Evolutionary conservation across 2,113 vertebrate genomes (phyloP).

Genomic region (Isurus oxyrinchus): DNA sequence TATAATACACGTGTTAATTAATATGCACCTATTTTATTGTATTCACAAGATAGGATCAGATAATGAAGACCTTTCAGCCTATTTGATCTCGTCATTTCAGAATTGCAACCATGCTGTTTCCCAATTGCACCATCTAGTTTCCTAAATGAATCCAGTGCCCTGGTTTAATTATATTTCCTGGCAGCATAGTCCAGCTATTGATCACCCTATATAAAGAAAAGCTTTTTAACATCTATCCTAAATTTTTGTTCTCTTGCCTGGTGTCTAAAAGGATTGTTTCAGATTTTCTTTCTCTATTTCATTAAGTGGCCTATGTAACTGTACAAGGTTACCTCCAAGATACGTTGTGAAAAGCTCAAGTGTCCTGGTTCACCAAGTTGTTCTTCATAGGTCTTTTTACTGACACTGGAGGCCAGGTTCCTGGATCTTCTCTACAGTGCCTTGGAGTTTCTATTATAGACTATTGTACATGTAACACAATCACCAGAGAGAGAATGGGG

Average conservation of each 20-base stretch:
- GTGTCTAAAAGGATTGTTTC: not conserved
- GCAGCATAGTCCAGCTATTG: not conserved
- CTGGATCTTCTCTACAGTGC: not conserved
- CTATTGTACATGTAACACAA: not conserved
- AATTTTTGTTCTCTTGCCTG: not conserved
- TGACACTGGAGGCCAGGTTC: not conserved
- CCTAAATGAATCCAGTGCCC: not conserved
- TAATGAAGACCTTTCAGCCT: not conserved
- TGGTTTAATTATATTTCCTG: not conserved
- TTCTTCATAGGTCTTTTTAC: not conserved
- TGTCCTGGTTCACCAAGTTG: not conserved
- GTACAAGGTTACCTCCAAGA: not conserved
- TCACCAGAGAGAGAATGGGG: not conserved
- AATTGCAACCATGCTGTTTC: not conserved
- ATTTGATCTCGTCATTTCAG: not conserved
- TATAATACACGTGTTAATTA: not conserved
- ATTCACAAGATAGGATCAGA: not conserved
- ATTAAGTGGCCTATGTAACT: not conserved
- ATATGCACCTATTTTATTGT: not conserved
- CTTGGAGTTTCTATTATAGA: not conserved
- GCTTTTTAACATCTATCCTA: not conserved
- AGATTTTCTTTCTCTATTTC: not conserved
- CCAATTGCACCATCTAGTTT: not conserved
- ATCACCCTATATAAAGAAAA: not conserved
- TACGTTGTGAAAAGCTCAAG: not conserved